These are phyloP conservation scores for Butastur rufipennis DNA, from an alignment of 2,113 vertebrate species.

Conservation along the genomic window DNA sequence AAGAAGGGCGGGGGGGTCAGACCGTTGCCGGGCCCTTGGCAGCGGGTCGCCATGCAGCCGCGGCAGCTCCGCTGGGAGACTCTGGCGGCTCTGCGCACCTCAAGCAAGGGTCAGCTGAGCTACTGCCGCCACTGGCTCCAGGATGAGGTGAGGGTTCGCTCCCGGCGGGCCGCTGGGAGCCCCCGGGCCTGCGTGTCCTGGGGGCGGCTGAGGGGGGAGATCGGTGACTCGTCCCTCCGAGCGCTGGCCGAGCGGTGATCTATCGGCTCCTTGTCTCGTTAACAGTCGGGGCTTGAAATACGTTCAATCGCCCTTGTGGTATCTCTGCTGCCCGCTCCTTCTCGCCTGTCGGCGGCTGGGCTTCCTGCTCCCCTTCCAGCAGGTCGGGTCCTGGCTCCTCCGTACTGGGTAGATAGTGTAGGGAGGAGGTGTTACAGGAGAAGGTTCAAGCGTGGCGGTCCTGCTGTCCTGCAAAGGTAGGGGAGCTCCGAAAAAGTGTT, in stretches of 20 bases:
- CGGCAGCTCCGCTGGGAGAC: slow-evolving; percentile 71
- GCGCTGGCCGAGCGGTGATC: neutral
- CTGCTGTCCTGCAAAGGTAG: too few relatives aligned
- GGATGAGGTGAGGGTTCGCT: slow-evolving; percentile 59
- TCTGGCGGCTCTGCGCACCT: slow-evolving; percentile 66
- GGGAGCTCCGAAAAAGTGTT: neutral
- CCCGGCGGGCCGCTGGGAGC: neutral
- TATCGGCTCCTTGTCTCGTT: too few relatives aligned
- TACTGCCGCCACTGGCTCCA: slow-evolving; percentile 65
- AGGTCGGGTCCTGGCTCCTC: neutral
- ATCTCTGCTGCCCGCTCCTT: neutral
- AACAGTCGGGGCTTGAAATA: neutral
- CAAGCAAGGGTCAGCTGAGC: slow-evolving; percentile 71
- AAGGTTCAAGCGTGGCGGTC: too few relatives aligned
- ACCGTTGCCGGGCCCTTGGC: fast-evolving
- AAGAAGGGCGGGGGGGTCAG: neutral
- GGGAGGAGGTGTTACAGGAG: neutral
- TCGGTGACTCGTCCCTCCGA: neutral
- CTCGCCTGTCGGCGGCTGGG: neutral
- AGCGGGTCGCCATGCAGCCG: neutral
- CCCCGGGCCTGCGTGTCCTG: neutral
- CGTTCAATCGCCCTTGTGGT: fast-evolving
- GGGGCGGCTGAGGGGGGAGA: too few relatives aligned
- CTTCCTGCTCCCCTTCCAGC: too few relatives aligned
- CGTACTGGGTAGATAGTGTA: fast-evolving